These are phyloP conservation scores for Leptobrachium ailaonicum DNA, from an alignment of 2,113 vertebrate species.

Conservation along the genomic window DNA sequence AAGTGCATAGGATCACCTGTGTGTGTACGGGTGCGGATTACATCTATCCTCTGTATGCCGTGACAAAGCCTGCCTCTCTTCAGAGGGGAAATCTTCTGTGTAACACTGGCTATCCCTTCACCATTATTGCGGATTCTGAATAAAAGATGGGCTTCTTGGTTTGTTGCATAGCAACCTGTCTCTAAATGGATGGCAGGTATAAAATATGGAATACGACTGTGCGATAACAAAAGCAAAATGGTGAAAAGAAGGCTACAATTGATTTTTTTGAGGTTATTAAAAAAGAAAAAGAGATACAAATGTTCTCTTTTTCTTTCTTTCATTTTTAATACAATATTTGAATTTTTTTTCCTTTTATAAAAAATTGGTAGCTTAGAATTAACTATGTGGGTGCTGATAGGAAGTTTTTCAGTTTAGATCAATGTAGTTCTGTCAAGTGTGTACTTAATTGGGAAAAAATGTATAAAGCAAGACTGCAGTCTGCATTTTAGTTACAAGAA, in stretches of 20 bases:
- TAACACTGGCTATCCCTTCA: slow-evolving; percentile 45
- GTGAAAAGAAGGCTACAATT: background rate
- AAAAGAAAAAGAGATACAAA: too few species aligned
- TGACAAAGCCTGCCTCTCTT: background rate
- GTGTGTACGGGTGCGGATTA: background rate
- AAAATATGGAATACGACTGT: slow-evolving; percentile 53
- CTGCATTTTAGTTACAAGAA: too few species aligned
- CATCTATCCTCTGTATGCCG: background rate
- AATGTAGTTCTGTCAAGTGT: too few species aligned
- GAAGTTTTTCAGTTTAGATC: too few species aligned
- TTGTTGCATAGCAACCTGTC: slow-evolving; percentile 63
- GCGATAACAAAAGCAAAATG: slow-evolving; percentile 29
- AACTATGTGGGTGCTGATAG: too few species aligned
- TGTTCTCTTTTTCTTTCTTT: background rate
- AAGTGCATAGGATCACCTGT: background rate
- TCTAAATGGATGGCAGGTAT: slow-evolving; percentile 58
- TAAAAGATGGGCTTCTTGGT: slow-evolving; percentile 51
- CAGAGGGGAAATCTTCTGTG: slow-evolving; percentile 8
- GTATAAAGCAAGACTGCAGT: too few species aligned
- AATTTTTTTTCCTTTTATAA: too few species aligned
- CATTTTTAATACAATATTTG: background rate
- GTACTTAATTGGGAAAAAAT: too few species aligned
- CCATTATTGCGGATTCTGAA: slow-evolving; percentile 59
- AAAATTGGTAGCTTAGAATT: too few species aligned
- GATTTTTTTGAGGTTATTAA: background rate